phyloP scores from a whole-genome alignment of 2,888 invertebrate genomes.

The Archips xylosteana region DNA sequence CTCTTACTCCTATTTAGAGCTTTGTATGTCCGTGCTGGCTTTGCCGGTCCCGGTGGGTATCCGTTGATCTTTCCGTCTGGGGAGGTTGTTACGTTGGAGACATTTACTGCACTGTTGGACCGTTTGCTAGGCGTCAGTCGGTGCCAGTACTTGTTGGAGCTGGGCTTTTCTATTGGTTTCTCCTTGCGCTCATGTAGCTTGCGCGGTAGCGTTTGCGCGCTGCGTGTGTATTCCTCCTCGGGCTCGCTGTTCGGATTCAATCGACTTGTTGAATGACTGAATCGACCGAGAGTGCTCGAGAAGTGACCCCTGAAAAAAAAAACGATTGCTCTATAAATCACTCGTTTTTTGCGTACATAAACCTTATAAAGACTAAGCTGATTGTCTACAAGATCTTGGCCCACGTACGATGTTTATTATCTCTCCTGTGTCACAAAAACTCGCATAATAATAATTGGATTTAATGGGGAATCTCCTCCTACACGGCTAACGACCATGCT shows the following conservation, averaged over 20 bases:
- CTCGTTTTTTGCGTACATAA: constrained; percentile 50
- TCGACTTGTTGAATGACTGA: constrained; percentile 93
- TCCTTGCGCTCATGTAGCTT: constrained; percentile 84
- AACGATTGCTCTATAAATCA: constrained; percentile 50
- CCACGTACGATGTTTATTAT: constrained; percentile 75
- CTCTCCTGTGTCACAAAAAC: constrained; percentile 70
- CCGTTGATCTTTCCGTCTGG: constrained; percentile 77
- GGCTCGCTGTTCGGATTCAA: constrained; percentile 85
- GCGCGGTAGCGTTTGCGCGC: constrained; percentile 92
- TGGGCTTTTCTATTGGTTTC: constrained; percentile 74
- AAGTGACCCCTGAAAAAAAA: constrained; percentile 87
- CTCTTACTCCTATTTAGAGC: constrained; percentile 93
- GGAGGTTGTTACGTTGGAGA: constrained; percentile 78
- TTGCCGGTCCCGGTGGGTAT: constrained; percentile 87
- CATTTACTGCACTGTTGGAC: constrained; percentile 88
- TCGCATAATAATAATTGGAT: constrained; percentile 75
- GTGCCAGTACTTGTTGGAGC: constrained; percentile 78
- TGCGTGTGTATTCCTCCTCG: constrained; percentile 84
- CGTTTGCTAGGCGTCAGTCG: constrained; percentile 83
- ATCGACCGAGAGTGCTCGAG: constrained; percentile 91
- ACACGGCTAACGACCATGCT: constrained; percentile 69
- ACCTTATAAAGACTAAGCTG: constrained; percentile 59
- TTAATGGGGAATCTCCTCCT: constrained; percentile 76
- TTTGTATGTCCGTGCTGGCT: constrained; percentile 92
- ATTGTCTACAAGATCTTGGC: constrained; percentile 59